Evolutionary conservation across 2,797 vertebrate species (phyloP).

Genomic region (Catharus ustulatus): DNA sequence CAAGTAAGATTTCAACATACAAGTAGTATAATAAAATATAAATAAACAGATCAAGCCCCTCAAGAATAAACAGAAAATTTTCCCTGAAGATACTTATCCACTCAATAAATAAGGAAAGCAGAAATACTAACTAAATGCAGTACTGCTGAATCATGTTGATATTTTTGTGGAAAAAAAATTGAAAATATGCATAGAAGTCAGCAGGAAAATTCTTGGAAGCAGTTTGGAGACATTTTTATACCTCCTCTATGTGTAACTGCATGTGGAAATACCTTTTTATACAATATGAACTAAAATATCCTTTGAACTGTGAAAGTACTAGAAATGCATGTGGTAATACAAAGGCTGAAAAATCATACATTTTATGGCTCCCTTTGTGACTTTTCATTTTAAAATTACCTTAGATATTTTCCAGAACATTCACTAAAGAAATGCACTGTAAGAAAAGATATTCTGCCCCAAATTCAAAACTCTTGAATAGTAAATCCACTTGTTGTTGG

Average conservation of each 20-base stretch:
- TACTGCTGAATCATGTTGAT: background rate
- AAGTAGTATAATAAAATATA: background rate
- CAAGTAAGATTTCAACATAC: background rate
- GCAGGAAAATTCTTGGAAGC: background rate
- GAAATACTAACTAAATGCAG: background rate
- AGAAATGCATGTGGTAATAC: background rate
- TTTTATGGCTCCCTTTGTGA: background rate
- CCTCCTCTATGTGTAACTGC: background rate
- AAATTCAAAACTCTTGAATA: background rate
- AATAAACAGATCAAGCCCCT: background rate
- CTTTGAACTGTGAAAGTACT: background rate
- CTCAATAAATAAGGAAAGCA: background rate
- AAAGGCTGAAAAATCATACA: background rate
- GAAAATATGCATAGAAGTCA: background rate
- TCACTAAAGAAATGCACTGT: background rate
- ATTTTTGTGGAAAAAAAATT: background rate
- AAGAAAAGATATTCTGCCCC: background rate
- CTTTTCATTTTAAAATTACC: background rate
- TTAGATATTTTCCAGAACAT: background rate
- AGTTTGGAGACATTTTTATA: background rate
- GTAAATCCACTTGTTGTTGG: background rate
- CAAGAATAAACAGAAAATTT: slow-evolving; percentile 15
- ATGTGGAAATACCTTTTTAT: background rate
- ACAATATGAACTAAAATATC: background rate
- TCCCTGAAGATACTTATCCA: background rate